These are phyloP conservation scores for Trypoxylon attenuatum DNA, from an alignment of 2,888 invertebrate genomes.

Conservation along the genomic window DNA sequence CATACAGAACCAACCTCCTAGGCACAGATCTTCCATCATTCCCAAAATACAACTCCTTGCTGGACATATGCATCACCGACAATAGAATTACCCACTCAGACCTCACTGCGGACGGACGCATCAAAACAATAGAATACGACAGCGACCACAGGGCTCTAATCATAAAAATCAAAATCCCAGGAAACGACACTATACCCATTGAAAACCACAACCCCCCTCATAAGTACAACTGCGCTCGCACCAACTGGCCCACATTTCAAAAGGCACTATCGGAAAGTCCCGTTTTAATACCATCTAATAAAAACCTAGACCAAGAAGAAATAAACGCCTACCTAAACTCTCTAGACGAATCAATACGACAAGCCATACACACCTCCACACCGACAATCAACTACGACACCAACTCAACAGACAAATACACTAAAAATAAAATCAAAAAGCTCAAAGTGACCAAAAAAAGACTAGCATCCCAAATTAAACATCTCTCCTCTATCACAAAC, in stretches of 20 bases:
- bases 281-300: neutral
- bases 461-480: neutral
- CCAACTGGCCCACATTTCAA: neutral
- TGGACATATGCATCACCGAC: slow-evolving; percentile 12
- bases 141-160: slow-evolving; percentile 5
- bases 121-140: neutral
- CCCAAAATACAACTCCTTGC: neutral
- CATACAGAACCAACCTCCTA: slow-evolving; percentile 10
- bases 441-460: neutral
- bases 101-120: neutral
- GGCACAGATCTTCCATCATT: neutral
- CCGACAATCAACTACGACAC: neutral
- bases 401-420: neutral
- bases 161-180: neutral
- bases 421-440: neutral
- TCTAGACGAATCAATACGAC: neutral
- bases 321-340: neutral
- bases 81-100: neutral
- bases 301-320: slow-evolving; percentile 1
- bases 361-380: neutral
- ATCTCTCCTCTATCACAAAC: neutral
- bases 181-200: neutral
- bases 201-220: neutral
- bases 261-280: neutral
- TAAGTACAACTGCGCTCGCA: neutral